Evolutionary conservation across 2,888 invertebrate genomes (phyloP).

Genomic region (Melanchra persicariae): DNA sequence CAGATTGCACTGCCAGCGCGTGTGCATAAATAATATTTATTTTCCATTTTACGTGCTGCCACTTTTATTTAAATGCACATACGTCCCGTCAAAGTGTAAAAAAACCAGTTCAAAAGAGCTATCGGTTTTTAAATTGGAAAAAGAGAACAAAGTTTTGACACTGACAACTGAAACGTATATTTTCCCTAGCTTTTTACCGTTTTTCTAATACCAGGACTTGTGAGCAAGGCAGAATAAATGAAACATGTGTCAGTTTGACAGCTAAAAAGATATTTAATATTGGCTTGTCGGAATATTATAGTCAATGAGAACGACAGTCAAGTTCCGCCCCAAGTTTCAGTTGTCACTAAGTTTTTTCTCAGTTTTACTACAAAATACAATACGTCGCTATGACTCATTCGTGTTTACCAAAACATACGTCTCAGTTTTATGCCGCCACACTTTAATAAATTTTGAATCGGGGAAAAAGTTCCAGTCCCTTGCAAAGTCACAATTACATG

Average conservation of each 20-base stretch:
- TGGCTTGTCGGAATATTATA: not conserved
- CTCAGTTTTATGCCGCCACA: not conserved
- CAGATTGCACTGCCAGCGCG: too few relatives aligned
- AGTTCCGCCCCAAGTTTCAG: not conserved
- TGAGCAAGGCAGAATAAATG: not conserved
- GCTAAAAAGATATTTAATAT: not conserved
- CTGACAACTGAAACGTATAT: not conserved
- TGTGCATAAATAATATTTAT: too few relatives aligned
- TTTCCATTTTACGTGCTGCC: not conserved
- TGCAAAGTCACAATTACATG: not conserved
- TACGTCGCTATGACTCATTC: not conserved
- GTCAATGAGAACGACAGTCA: not conserved
- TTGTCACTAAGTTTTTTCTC: not conserved
- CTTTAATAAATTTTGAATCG: not conserved
- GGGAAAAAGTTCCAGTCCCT: too few relatives aligned
- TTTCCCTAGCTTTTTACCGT: not conserved
- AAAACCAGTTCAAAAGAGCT: not conserved
- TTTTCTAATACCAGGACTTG: not conserved
- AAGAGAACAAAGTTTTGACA: not conserved
- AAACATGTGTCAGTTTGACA: constrained; percentile 5
- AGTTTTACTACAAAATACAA: not conserved
- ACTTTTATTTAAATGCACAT: not conserved
- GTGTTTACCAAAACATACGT: too few relatives aligned
- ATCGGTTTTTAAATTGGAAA: constrained; percentile 6
- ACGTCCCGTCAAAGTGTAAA: not conserved